Conservation (phyloP, 2,797 vertebrate genomes). For the Siniperca scherzeri region DNA sequence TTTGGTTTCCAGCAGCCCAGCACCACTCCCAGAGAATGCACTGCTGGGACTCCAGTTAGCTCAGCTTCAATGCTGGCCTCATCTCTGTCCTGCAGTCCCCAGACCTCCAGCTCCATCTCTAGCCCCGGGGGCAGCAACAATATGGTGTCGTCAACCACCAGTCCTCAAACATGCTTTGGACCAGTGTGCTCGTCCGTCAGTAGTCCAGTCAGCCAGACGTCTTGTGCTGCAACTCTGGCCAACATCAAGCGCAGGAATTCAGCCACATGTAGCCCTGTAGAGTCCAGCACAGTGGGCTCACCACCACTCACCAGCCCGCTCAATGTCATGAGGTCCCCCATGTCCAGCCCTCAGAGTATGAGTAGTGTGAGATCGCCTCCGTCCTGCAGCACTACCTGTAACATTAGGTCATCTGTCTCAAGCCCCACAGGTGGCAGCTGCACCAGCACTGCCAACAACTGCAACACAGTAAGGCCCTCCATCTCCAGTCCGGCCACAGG, state of each 20-base stretch:
- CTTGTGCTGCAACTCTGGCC: constrained; percentile 86
- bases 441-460: constrained; percentile 83
- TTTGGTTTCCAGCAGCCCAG: constrained; percentile 86
- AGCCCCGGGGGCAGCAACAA: constrained; percentile 93
- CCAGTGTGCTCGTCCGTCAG: constrained; percentile 86
- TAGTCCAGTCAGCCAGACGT: constrained; percentile 91
- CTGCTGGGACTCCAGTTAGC: constrained; percentile 86
- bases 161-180: constrained; percentile 90
- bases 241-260: constrained; percentile 91
- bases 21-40: constrained; percentile 84
- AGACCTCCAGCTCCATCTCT: constrained; percentile 91
- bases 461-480: constrained; percentile 89
- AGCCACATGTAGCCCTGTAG: constrained; percentile 93
- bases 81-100: constrained; percentile 90
- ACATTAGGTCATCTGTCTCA: constrained; percentile 93
- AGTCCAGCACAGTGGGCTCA: constrained; percentile 92
- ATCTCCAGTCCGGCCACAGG: constrained; percentile 92
- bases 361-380: constrained; percentile 94
- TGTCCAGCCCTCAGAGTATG: constrained; percentile 95
- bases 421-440: constrained; percentile 90
- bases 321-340: constrained; percentile 96
- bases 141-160: constrained; percentile 94
- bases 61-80: constrained; percentile 88
- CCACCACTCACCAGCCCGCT: constrained; percentile 95
- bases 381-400: constrained; percentile 89